A percentile compares a stretch with the other conserved stretches of the same genome.
Evolutionary conservation across 1,140 invertebrate genomes (phyloP).

Genomic region (Planococcus citri): DNA sequence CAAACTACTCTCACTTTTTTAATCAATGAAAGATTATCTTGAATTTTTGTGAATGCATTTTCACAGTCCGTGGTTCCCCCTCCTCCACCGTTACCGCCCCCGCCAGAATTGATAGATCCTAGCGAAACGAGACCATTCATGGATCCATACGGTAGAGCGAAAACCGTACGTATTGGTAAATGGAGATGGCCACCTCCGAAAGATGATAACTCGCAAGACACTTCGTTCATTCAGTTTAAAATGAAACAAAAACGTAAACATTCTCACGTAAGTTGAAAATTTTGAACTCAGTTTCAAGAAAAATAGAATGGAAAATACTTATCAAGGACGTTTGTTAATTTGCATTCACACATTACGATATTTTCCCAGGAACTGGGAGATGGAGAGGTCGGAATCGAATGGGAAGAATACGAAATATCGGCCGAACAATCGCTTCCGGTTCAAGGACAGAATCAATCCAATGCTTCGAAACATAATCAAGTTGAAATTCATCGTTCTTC

Average conservation of each 20-base stretch:
- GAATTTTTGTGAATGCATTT: too few relatives aligned
- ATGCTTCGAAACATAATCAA: constrained; percentile 18
- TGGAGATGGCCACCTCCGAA: constrained; percentile 92
- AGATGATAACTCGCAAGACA: constrained; percentile 50
- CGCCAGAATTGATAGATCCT: constrained; percentile 60
- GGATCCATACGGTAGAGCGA: constrained; percentile 81
- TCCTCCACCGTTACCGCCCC: constrained; percentile 71
- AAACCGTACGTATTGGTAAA: constrained; percentile 90
- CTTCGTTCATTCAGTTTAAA: constrained; percentile 77
- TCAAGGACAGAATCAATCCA: constrained; percentile 9
- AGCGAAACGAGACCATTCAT: constrained; percentile 67
- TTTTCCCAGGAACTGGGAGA: constrained; percentile 36
- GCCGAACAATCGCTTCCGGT: constrained; percentile 26
- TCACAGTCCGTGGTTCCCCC: constrained; percentile 43
- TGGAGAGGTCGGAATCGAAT: constrained; percentile 45
- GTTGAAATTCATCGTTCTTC: constrained; percentile 23
- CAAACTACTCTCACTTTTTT: too few relatives aligned
- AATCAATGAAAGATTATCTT: too few relatives aligned
- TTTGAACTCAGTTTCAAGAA: neutral
- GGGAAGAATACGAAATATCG: constrained; percentile 69
- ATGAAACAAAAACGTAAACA: constrained; percentile 58
- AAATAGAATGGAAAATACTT: neutral
- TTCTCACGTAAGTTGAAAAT: constrained; percentile 27
- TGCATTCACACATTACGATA: too few relatives aligned
- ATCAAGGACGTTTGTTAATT: neutral